Base-by-base conservation (phyloP, 2,888 invertebrate genomes). In the Marasmarcha lunaedactyla region DNA sequence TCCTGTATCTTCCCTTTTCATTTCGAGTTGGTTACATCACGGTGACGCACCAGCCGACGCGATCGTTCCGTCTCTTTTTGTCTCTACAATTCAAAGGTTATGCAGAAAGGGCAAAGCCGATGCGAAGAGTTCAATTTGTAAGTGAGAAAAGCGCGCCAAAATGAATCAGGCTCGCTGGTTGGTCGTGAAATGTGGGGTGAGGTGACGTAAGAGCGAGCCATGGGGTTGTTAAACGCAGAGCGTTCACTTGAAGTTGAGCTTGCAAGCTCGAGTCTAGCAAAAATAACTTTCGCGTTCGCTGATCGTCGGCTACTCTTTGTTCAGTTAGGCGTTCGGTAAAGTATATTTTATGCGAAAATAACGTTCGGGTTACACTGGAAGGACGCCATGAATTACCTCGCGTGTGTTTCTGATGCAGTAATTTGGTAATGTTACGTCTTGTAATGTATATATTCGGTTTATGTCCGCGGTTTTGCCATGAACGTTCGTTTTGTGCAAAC, bases 131-230 rank as follows among this genome's bases (percentile, higher is more conserved):
- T 69, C 68, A 59, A 50, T 51, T 49, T 66, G 64, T 59, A 50
- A 57, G 49, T 45, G 42, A 48, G 47, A 69, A 83, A 83, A 83
- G 81, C 81, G 81, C 83, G 83, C 70, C 77, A 83, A 83, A 81
- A 48, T 52, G 70, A 73, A 77, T 53, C 42, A 45, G 48, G 76
- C 74, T 76, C 74, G 78, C 42, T 48, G 58, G 39, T 45, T 40
- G 51, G 55, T 45, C 49, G 43, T 53, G 63, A 57, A 1, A 56
- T 63, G 71, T 83, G 78, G 83, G 83, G 83, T 83, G 83, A 83
- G 77, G 71, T 81, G 83, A 79, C 77, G 81, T 76, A 74, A 74
- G 66, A 57, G 59, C 50, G 52, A 61, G 55, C 57, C 68, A 59
- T 67, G 70, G 81, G 81, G 79, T 79, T 79, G 81, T 71, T 71